Conservation (phyloP, 1,140 invertebrate species). For the Drosophila punjabiensis region DNA sequence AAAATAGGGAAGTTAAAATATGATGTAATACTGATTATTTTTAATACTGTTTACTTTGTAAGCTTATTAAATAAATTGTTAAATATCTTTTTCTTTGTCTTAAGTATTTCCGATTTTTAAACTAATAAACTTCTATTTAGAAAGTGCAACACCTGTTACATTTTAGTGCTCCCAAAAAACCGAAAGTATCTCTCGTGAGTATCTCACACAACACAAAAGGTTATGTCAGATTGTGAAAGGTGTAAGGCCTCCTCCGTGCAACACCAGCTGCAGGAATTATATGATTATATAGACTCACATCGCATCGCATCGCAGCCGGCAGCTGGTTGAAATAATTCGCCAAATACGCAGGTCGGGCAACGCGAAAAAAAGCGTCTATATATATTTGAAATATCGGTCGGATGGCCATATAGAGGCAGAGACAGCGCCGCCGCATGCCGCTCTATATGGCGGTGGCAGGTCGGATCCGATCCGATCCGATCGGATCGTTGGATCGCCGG, state of each 20-base stretch:
- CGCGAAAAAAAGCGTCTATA: slow-evolving; percentile 34
- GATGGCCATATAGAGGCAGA: slow-evolving; percentile 68
- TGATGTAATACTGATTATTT: neutral
- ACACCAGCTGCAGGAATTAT: slow-evolving; percentile 58
- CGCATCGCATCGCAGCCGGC: slow-evolving; percentile 12
- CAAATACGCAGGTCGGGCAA: slow-evolving; percentile 51
- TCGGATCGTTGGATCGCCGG: slow-evolving; percentile 31
- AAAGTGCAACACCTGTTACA: slow-evolving; percentile 5
- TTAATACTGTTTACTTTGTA: neutral
- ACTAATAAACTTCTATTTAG: too few species aligned
- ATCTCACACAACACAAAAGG: slow-evolving; percentile 11
- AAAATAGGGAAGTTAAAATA: neutral
- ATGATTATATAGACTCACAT: slow-evolving; percentile 37
- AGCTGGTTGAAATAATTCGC: slow-evolving; percentile 45
- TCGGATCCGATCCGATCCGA: slow-evolving; percentile 36
- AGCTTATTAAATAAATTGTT: neutral
- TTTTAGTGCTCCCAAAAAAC: slow-evolving; percentile 16
- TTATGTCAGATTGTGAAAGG: slow-evolving; percentile 63
- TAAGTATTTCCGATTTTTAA: neutral
- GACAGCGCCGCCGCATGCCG: slow-evolving; percentile 42
- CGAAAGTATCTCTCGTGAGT: slow-evolving; percentile 14
- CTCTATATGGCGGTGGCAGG: slow-evolving; percentile 65
- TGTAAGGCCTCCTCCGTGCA: slow-evolving; percentile 46
- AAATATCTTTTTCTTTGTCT: neutral
- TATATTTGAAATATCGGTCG: slow-evolving; percentile 81